Evolutionary conservation across 2,113 vertebrate species (phyloP), one percentile per base, ranked within the genome.

Genomic region (Tachuris rubrigastra): DNA sequence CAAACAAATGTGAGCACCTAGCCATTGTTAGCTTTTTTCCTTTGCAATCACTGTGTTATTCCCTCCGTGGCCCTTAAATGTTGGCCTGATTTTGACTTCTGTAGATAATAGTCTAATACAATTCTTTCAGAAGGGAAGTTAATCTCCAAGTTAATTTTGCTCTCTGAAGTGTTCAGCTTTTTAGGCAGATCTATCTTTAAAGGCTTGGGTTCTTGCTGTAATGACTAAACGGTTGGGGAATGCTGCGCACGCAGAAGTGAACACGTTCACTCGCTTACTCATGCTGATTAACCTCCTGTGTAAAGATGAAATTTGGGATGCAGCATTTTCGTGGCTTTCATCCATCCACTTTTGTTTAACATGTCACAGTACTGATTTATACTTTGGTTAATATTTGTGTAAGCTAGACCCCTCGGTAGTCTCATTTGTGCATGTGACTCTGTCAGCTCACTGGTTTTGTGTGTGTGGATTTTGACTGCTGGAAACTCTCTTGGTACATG

Each of bases 11-110:
- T 2, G 28, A 93, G 56, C 60, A 90, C 90, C 86, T 95, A 72
- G 42, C 66, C 41, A 37, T 82, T 92, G 77, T 93, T 89, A 86
- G 83, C 50, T 77, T 92, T 84, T 67, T 87, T 74, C 73, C 44
- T 79, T 90, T 44, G 52, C 86, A 93, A 25, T 95, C 73, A 42
- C 56, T 5, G 2, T 49, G 13, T 74, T 93, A 91, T 90, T 96
- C 90, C 82, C 60, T 31, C 65, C 49, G 93, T 68, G 92, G 28
- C 79, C 83, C 66, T 86, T 88, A 84, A 86, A 81, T 15, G 31
- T 62, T 93, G 92, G 86, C 77, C 93, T 90, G 77, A 67, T 93
- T 90, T 92, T 96, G 73, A 82, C 83, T 93, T 90, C 58, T 94
- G 77, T 62, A 93, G 89, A 52, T 96, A 89, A 92, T 78, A 94